Conservation (phyloP, 2,113 vertebrate species). For the Hippocampus barbouri region DNA sequence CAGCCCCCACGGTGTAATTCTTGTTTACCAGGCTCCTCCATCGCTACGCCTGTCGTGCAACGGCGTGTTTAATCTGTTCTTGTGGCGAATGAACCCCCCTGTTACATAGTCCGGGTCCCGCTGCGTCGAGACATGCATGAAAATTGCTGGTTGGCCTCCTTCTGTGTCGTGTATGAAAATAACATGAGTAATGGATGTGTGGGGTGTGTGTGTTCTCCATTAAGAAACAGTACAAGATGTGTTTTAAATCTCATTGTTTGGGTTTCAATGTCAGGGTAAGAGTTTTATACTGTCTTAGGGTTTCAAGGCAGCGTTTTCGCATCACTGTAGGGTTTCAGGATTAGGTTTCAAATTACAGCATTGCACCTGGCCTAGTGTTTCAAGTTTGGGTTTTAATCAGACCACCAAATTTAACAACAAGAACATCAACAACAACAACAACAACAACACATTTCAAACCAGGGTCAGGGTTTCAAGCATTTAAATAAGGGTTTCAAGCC, state of each 20-base stretch:
- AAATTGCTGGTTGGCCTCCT: constrained; percentile 9
- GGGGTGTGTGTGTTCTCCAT: background rate
- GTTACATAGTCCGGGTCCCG: constrained; percentile 6
- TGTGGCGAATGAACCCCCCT: constrained; percentile 17
- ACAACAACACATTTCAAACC: too few relatives aligned
- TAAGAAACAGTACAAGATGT: too few relatives aligned
- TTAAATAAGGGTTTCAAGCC: background rate
- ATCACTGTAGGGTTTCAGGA: too few relatives aligned
- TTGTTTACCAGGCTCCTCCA: constrained; percentile 41
- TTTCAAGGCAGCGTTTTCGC: too few relatives aligned
- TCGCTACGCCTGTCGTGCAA: background rate
- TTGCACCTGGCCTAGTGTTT: too few relatives aligned
- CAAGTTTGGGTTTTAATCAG: too few relatives aligned
- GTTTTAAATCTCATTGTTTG: background rate
- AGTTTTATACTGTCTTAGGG: too few relatives aligned
- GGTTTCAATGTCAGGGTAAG: background rate
- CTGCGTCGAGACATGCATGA: constrained; percentile 13
- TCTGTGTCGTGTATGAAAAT: constrained; percentile 12
- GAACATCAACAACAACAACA: too few relatives aligned
- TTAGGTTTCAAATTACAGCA: too few relatives aligned
- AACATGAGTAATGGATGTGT: background rate
- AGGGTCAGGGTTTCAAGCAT: too few relatives aligned
- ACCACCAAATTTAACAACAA: too few relatives aligned
- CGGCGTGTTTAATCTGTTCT: constrained; percentile 20
- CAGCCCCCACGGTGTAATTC: constrained; percentile 46